Conservation (phyloP, 1,140 invertebrate genomes). For the Diplogasteroides magnus region DNA sequence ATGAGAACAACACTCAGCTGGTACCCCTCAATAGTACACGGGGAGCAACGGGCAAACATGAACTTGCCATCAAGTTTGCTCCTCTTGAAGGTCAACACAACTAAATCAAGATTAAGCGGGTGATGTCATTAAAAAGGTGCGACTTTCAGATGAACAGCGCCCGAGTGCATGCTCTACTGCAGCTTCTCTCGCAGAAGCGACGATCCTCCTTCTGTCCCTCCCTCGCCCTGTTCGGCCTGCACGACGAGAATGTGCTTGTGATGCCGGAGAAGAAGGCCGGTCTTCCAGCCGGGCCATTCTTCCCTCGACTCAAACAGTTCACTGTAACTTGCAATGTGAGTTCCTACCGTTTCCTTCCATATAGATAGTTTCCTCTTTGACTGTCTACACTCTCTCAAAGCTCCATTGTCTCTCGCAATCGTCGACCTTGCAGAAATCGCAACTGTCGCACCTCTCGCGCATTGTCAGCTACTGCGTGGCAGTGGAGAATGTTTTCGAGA, state of each 20-base stretch:
- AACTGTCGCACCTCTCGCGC: slow-evolving; percentile 45
- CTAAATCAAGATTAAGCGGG: no score
- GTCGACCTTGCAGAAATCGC: slow-evolving; percentile 43
- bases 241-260: slow-evolving; percentile 1
- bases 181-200: slow-evolving; percentile 33
- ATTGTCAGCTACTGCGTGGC: slow-evolving; percentile 44
- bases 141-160: slow-evolving; percentile 50
- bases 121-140: no score
- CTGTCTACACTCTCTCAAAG: no score
- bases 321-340: slow-evolving; percentile 50
- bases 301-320: slow-evolving; percentile 46
- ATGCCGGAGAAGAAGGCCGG: slow-evolving; percentile 4
- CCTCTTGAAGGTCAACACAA: no score
- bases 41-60: no score
- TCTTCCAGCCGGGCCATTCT: slow-evolving; percentile 42
- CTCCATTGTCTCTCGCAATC: no score
- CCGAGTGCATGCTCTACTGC: slow-evolving; percentile 42
- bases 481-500: slow-evolving; percentile 46
- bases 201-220: slow-evolving; percentile 3
- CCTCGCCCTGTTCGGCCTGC: background rate
- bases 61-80: no score
- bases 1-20: no score
- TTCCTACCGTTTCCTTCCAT: no score
- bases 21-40: no score
- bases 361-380: no score